Conservation (phyloP, 1,140 invertebrate genomes). For the Mya arenaria region DNA sequence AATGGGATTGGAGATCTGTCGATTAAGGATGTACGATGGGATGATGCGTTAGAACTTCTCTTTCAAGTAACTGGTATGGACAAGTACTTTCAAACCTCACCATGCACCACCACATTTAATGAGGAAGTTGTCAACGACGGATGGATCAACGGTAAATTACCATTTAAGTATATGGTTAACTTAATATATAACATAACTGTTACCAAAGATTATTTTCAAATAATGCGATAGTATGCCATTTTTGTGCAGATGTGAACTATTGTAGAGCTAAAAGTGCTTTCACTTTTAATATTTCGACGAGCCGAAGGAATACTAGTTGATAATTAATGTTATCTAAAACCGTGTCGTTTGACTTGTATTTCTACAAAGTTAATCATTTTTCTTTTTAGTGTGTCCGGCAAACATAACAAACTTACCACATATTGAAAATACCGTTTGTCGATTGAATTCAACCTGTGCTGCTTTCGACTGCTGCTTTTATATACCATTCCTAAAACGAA, state of each 20-base stretch:
- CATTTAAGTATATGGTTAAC: too few species aligned
- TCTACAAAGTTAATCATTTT: too few species aligned
- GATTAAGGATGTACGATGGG: background rate
- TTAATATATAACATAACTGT: too few species aligned
- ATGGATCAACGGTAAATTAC: slow-evolving; percentile 43
- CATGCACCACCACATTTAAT: background rate
- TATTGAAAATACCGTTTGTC: background rate
- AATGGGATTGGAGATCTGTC: background rate
- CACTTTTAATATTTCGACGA: too few species aligned
- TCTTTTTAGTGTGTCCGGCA: background rate
- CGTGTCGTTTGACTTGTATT: too few species aligned
- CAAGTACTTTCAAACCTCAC: background rate
- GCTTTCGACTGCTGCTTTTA: slow-evolving; percentile 9
- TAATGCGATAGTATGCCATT: too few species aligned
- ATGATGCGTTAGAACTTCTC: slow-evolving; percentile 12
- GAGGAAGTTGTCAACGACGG: background rate
- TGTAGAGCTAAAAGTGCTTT: too few species aligned
- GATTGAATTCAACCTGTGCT: background rate
- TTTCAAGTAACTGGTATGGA: background rate
- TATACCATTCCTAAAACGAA: background rate
- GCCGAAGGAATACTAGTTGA: too few species aligned
- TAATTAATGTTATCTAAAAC: too few species aligned
- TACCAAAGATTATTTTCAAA: too few species aligned
- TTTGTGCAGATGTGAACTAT: too few species aligned
- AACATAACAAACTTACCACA: background rate